Conservation (phyloP, 2,113 vertebrate genomes). For the Triplophysa siluroides region DNA sequence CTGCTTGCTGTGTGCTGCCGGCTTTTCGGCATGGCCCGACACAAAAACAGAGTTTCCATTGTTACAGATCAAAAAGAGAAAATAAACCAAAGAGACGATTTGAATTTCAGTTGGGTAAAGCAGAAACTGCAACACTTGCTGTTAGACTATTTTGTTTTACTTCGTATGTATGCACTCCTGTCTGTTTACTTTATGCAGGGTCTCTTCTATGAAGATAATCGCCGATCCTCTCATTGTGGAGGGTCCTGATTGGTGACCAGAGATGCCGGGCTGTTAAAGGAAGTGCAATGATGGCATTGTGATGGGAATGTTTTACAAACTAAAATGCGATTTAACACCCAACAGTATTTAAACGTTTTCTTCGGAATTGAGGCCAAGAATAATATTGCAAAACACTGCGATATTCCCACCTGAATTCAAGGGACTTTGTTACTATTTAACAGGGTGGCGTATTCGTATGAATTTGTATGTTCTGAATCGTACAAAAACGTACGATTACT, state of each 20-base stretch:
- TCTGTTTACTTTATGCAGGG: neutral
- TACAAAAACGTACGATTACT: too few species aligned
- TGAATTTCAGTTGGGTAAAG: constrained; percentile 17
- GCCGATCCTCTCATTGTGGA: neutral
- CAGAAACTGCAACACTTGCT: constrained; percentile 10
- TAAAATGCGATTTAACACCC: too few species aligned
- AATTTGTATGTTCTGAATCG: too few species aligned
- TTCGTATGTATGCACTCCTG: neutral
- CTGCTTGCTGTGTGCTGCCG: constrained; percentile 47
- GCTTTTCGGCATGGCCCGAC: constrained; percentile 50
- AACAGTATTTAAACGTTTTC: too few species aligned
- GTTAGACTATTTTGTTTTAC: neutral
- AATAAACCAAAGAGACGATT: constrained; percentile 20
- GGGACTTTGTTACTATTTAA: too few species aligned
- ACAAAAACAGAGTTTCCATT: constrained; percentile 36
- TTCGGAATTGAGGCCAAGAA: too few species aligned
- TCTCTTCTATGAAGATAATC: neutral
- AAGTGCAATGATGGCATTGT: constrained; percentile 30
- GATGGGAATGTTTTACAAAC: constrained; percentile 25
- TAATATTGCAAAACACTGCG: too few species aligned
- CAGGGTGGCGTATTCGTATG: too few species aligned
- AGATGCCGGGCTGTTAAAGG: constrained; percentile 19
- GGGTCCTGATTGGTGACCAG: neutral
- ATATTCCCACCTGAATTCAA: too few species aligned
- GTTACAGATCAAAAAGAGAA: constrained; percentile 24